Evolutionary conservation across 1,140 invertebrate genomes (phyloP).

Genomic region (Drosophila arawakana): DNA sequence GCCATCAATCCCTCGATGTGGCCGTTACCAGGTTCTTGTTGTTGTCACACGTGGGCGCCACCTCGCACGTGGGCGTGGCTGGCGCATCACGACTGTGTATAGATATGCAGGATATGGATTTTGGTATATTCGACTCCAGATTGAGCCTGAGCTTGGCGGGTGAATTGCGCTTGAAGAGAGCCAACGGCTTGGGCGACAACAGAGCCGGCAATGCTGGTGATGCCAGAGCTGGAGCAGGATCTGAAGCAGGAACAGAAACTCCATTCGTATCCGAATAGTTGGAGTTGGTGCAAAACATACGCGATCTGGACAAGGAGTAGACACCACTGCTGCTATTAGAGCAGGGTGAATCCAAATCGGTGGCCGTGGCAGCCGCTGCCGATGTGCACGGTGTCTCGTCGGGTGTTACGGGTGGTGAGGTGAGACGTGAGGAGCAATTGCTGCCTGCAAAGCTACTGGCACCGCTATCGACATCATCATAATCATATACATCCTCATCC

Average conservation of each 20-base stretch:
- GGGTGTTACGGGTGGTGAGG: slow-evolving; percentile 75
- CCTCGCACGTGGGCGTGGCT: slow-evolving; percentile 64
- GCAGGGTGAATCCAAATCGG: slow-evolving; percentile 65
- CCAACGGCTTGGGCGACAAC: slow-evolving; percentile 64
- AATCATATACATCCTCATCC: slow-evolving; percentile 74
- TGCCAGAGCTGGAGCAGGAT: slow-evolving; percentile 3
- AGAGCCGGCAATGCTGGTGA: slow-evolving; percentile 23
- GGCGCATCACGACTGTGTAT: slow-evolving; percentile 61
- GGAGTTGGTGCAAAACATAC: slow-evolving; percentile 6
- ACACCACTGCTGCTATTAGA: slow-evolving; percentile 66
- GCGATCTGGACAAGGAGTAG: slow-evolving; percentile 44
- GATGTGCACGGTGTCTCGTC: slow-evolving; percentile 73
- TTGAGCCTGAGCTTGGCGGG: slow-evolving; percentile 79
- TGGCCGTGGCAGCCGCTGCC: slow-evolving; percentile 38
- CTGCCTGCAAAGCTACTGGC: slow-evolving; percentile 70
- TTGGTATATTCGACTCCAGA: slow-evolving; percentile 67
- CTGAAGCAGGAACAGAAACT: neutral
- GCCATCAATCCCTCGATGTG: slow-evolving; percentile 47
- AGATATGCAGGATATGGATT: slow-evolving; percentile 77
- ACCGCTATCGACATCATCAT: slow-evolving; percentile 72
- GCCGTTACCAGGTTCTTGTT: slow-evolving; percentile 16
- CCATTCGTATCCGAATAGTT: neutral
- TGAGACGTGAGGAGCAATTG: slow-evolving; percentile 77
- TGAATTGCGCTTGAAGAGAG: slow-evolving; percentile 75
- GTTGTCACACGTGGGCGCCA: slow-evolving; percentile 31